Base-by-base conservation (phyloP, 2,888 invertebrate genomes). In the Ichneumon xanthorius region DNA sequence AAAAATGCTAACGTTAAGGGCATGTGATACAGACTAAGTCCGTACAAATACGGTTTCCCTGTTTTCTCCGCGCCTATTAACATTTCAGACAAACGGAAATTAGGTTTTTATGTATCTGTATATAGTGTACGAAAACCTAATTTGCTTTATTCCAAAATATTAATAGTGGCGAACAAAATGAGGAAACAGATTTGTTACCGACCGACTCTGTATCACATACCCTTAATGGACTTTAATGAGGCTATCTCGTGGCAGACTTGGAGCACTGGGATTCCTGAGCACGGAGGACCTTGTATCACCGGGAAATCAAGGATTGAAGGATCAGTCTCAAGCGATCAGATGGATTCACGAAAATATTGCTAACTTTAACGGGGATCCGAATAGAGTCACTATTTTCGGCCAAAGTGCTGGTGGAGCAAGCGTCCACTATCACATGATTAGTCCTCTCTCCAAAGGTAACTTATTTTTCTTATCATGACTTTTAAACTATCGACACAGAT, bases 391-490 rank as follows among this genome's bases (percentile, higher is more conserved):
- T 0, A 94, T 96, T 71, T 96, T 96, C 86, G 96, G 96, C 0
- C 96, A 96, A 89, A 96, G 96, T 89, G 96, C 96, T 0, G 96
- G 96, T 2, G 96, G 95, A 0, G 95, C 95, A 4, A 96, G 96
- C 89, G 95, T 95, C 0, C 95, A 96, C 22, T 96, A 95, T 81
- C 96, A 96, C 84, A 96, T 96, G 96, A 90, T 96, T 67, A 96
- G 96, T 1, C 93, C 94, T 68, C 93, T 94, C 22, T 95, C 95
- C 85, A 91, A 89, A 76, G 95, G 95, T 95, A 92, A 16, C 2
- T 11, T 63, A 22, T 26, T 58, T 58, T 58, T 58, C 9, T 22
- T 58, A 14, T 1, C 14, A 4, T 55, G 16, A 6, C 30, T 63
- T 63, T 16, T 33, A 0, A 63, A 63, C 7, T n/a, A 63, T n/a